Percentiles rank a stretch among this genome's conserved stretches.
These are phyloP conservation scores for Asbolus verrucosus DNA, from an alignment of 1,140 invertebrate genomes.

Conservation along the genomic window DNA sequence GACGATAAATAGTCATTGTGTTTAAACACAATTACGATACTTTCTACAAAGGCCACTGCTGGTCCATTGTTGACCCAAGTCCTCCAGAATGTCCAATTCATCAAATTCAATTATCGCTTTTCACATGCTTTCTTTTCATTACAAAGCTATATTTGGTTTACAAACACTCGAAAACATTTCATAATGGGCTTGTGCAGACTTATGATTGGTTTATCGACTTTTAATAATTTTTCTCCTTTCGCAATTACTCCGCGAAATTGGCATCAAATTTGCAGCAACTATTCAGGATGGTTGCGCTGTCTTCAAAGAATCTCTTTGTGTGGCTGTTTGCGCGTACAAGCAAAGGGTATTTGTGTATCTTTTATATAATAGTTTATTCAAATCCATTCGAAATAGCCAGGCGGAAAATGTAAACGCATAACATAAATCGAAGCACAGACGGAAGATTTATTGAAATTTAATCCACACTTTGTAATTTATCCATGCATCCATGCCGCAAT, in stretches of 20 bases:
- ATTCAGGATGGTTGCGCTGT: slow-evolving; percentile 5
- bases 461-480: slow-evolving; percentile 38
- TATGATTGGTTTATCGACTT: slow-evolving; percentile 7
- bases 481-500: slow-evolving; percentile 28
- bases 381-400: slow-evolving; percentile 10
- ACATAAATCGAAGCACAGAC: slow-evolving; percentile 27
- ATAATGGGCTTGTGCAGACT: slow-evolving; percentile 17
- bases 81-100: slow-evolving; percentile 32
- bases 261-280: slow-evolving; percentile 6
- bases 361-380: slow-evolving; percentile 38
- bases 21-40: slow-evolving; percentile 23
- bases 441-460: slow-evolving; percentile 38
- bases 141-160: slow-evolving; percentile 48
- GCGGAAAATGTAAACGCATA: slow-evolving; percentile 38
- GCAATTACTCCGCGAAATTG: slow-evolving; percentile 23
- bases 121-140: slow-evolving; percentile 51
- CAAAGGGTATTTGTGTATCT: slow-evolving; percentile 42
- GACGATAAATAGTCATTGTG: slow-evolving; percentile 21
- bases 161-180: slow-evolving; percentile 33
- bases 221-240: slow-evolving; percentile 27
- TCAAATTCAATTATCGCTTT: slow-evolving; percentile 41
- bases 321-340: slow-evolving; percentile 33
- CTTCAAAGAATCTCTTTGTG: slow-evolving; percentile 15
- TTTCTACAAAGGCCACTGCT: slow-evolving; percentile 32
- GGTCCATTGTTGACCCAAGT: slow-evolving; percentile 33